Conservation (phyloP, 2,888 invertebrate genomes). For the Meliscaeva auricollis region DNA sequence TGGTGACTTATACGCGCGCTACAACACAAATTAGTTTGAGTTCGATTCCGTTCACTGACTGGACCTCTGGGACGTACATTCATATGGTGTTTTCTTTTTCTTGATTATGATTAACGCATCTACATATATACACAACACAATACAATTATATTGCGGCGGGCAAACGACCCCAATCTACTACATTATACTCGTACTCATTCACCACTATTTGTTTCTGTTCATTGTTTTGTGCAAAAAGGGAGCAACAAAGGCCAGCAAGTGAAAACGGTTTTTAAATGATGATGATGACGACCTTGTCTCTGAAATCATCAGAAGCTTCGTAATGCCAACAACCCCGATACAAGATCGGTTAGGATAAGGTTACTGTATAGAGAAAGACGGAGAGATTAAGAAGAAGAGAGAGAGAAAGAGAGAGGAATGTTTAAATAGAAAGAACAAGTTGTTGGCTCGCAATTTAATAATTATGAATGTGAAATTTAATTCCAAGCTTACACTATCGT, state of each 20-base stretch:
- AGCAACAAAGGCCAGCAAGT: slow-evolving; percentile 30
- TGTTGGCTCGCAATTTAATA: slow-evolving; percentile 36
- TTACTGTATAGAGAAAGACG: neutral
- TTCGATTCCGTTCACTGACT: slow-evolving; percentile 42
- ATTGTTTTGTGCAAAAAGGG: slow-evolving; percentile 28
- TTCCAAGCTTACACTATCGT: slow-evolving; percentile 10
- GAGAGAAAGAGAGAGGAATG: neutral
- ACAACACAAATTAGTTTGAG: slow-evolving; percentile 32
- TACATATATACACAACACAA: slow-evolving; percentile 13
- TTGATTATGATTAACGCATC: slow-evolving; percentile 67
- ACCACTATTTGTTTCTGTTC: neutral
- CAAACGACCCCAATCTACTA: slow-evolving; percentile 51
- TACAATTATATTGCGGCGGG: slow-evolving; percentile 57
- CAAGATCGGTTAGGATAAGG: slow-evolving; percentile 34
- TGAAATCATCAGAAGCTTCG: slow-evolving; percentile 45
- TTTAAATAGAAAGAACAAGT: slow-evolving; percentile 31
- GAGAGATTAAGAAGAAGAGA: slow-evolving; percentile 16
- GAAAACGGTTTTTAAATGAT: slow-evolving; percentile 24
- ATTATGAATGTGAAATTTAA: slow-evolving; percentile 43
- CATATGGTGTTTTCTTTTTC: neutral
- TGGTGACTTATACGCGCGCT: slow-evolving; percentile 17
- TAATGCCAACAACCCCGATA: slow-evolving; percentile 55
- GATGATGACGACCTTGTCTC: slow-evolving; percentile 55
- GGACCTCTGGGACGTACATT: slow-evolving; percentile 1
- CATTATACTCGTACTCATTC: neutral